Conservation (phyloP, 1,140 invertebrate species). For the Brachionus koreanus region DNA sequence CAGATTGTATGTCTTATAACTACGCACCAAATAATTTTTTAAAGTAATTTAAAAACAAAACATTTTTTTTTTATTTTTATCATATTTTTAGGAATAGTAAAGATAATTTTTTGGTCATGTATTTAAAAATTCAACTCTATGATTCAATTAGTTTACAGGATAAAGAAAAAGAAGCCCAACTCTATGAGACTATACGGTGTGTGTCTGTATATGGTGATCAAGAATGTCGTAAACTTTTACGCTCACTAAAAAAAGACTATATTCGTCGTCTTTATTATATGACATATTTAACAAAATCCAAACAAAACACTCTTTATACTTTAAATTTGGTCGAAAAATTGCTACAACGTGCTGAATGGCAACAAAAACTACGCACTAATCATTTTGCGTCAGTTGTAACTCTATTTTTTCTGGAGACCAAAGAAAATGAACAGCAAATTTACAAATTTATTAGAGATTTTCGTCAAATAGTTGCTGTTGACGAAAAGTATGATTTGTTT, state of each 20-base stretch:
- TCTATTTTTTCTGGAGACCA: slow-evolving; percentile 25
- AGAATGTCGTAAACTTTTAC: slow-evolving; percentile 71
- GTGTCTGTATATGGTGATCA: slow-evolving; percentile 69
- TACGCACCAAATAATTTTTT: slow-evolving; percentile 44
- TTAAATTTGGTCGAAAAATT: slow-evolving; percentile 71
- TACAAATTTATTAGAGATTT: slow-evolving; percentile 72
- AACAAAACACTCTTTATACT: slow-evolving; percentile 75
- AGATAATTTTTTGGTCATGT: slow-evolving; percentile 68
- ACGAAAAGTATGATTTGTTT: slow-evolving; percentile 59
- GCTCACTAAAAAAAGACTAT: slow-evolving; percentile 76
- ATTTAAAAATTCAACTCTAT: slow-evolving; percentile 75
- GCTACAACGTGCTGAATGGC: slow-evolving; percentile 59
- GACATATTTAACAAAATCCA: slow-evolving; percentile 76
- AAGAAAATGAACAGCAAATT: slow-evolving; percentile 38
- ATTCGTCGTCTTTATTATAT: slow-evolving; percentile 73
- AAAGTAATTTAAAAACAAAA: neutral
- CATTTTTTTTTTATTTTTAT: neutral
- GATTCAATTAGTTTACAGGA: slow-evolving; percentile 81
- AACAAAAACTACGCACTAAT: slow-evolving; percentile 24
- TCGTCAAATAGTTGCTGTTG: slow-evolving; percentile 62
- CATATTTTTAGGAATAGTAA: slow-evolving; percentile 49
- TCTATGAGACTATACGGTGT: slow-evolving; percentile 80
- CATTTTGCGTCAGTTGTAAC: slow-evolving; percentile 9
- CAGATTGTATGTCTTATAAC: slow-evolving; percentile 49
- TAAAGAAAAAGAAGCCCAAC: slow-evolving; percentile 73